Evolutionary conservation across 2,888 invertebrate genomes (phyloP), one percentile per base, ranked within the genome.

Genomic region (Pteria penguin): DNA sequence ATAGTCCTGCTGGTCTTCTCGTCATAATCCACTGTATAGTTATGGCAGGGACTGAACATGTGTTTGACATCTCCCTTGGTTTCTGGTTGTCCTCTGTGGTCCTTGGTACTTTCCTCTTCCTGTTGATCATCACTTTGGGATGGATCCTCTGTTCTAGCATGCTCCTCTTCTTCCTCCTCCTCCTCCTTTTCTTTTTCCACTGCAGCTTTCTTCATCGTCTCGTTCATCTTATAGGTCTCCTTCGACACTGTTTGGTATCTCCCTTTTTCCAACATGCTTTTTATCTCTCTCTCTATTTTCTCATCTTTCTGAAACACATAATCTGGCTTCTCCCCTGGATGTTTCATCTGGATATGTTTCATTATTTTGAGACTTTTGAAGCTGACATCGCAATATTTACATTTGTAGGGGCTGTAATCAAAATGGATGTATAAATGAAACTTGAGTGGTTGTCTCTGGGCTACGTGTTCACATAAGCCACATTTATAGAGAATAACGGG

Each of bases 351-450:
- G 4, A 65, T 29, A 65, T 84, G 84, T 45, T 45, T 8, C 8
- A 45, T 8, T 14, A 45, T 18, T 45, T 45, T 45, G 45, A 45
- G 8, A 45, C 45, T 54, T 27, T 63, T 36, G 8, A 72, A 73
- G 1, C 33, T 27, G 32, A 27, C 54, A 0, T 32, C 70, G 75
- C 84, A 84, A 36, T 79, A 77, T n/a, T 69, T 69, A 74, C 84
- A 84, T 22, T 62, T 33, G 32, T 67, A 79, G 24, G 83, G 83
- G 22, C 75, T 77, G 45, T 83, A 84, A 4, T 69, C 67, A 26
- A 80, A 81, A 68, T 82, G 82, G 11, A 55, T 60, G 32, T 61
- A 73, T 31, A 81, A 62, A 63, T 84, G 84, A 24, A 27, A 54
- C 18, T 54, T 75, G 1, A 73, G 22, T 3, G 67, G 33, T 27